These are phyloP conservation scores for Labeo catla DNA, from an alignment of 2,113 vertebrate genomes.

Conservation along the genomic window DNA sequence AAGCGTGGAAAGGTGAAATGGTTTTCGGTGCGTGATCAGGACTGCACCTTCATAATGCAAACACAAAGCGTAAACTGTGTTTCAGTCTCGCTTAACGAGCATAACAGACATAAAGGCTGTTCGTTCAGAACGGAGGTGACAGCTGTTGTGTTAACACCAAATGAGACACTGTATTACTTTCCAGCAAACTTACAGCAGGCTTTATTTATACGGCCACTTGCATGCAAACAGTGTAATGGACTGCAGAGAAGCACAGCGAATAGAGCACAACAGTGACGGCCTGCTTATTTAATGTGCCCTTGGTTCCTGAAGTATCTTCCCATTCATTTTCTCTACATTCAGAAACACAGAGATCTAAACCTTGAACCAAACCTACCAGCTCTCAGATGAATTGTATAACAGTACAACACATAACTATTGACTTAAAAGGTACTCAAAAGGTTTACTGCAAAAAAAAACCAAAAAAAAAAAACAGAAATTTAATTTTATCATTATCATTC, in stretches of 20 bases:
- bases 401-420: not conserved
- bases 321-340: not conserved
- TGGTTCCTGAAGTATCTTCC: not conserved
- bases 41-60: not conserved
- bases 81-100: conserved; percentile 24
- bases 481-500: no score
- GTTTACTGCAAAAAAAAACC: no score
- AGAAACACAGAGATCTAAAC: not conserved
- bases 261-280: not conserved
- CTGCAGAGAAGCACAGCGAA: conserved; percentile 1
- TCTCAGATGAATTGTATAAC: not conserved
- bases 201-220: conserved; percentile 4
- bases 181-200: conserved; percentile 10
- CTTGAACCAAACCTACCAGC: not conserved
- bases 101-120: conserved; percentile 20
- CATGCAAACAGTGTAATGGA: conserved; percentile 2
- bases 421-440: not conserved
- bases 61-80: conserved; percentile 10
- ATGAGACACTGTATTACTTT: conserved; percentile 11
- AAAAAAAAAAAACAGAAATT: no score
- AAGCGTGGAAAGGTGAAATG: conserved; percentile 17
- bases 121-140: not conserved
- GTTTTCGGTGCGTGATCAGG: conserved; percentile 1
- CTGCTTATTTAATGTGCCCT: not conserved
- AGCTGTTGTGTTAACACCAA: conserved; percentile 7